Percentiles rank a stretch among this genome's conserved stretches.
These are phyloP conservation scores for Takifugu flavidus DNA, from an alignment of 2,113 vertebrate species.

Conservation along the genomic window DNA sequence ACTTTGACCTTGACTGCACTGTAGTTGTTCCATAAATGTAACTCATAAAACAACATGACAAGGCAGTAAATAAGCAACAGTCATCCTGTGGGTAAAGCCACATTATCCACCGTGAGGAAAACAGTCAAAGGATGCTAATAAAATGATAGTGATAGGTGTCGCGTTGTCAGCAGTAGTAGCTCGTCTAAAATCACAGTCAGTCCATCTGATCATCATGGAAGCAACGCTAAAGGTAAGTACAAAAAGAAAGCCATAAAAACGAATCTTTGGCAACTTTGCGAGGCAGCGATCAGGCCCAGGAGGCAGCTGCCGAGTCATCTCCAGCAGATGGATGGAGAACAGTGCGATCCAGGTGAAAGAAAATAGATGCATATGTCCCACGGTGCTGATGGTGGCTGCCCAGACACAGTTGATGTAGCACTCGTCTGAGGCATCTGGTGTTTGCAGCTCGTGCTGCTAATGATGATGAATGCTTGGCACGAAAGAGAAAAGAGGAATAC, in stretches of 20 bases:
- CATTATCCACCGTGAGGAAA: neutral
- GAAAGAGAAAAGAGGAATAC: constrained; percentile 23
- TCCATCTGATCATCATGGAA: too few species aligned
- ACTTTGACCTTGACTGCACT: neutral
- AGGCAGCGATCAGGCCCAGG: constrained; percentile 12
- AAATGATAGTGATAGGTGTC: neutral
- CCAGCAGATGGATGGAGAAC: constrained; percentile 51
- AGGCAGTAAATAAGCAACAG: neutral
- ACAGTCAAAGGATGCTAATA: neutral
- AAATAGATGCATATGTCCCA: constrained; percentile 46
- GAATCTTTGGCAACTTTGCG: neutral
- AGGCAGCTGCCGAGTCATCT: constrained; percentile 54
- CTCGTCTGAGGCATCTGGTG: constrained; percentile 59
- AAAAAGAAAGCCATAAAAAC: too few species aligned
- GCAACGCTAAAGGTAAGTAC: too few species aligned
- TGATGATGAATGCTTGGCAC: constrained; percentile 67
- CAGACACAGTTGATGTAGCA: constrained; percentile 45
- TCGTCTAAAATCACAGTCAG: neutral
- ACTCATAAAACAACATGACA: neutral
- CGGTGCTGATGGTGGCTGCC: constrained; percentile 33
- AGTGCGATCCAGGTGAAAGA: constrained; percentile 56
- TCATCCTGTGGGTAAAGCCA: neutral
- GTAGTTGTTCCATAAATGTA: neutral
- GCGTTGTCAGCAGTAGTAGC: too few species aligned
- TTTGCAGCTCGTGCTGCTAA: constrained; percentile 53